Conservation (phyloP, 2,888 invertebrate species). For the Dryococelus australis region DNA sequence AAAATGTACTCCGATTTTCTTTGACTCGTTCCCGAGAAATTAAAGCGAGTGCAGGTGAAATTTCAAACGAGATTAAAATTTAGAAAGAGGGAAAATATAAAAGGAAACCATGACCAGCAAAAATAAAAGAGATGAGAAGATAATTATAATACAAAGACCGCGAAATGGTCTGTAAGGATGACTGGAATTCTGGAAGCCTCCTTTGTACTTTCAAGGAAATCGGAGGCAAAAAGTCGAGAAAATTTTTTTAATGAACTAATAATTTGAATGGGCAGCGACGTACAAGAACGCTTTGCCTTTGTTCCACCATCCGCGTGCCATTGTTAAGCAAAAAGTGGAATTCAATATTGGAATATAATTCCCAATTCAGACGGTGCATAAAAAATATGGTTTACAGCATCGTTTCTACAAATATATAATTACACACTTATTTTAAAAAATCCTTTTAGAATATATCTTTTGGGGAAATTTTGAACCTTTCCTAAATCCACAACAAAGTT, state of each 20-base stretch:
- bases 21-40: not conserved
- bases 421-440: no score
- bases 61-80: constrained; percentile 16
- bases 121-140: not conserved
- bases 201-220: constrained; percentile 1
- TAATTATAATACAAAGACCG: constrained; percentile 16
- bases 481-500: no score
- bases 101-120: not conserved
- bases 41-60: not conserved
- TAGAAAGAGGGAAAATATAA: not conserved
- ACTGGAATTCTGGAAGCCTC: not conserved
- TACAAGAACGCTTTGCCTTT: not conserved
- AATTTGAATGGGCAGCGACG: not conserved
- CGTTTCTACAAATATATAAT: no score
- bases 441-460: no score
- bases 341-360: no score
- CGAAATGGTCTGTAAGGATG: not conserved
- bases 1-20: not conserved
- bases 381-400: no score
- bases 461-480: no score
- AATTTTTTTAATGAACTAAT: not conserved
- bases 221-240: not conserved
- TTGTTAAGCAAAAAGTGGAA: not conserved
- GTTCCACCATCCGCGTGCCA: not conserved
- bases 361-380: no score